Conservation (phyloP, 1,140 invertebrate genomes). For the Myzus persicae region DNA sequence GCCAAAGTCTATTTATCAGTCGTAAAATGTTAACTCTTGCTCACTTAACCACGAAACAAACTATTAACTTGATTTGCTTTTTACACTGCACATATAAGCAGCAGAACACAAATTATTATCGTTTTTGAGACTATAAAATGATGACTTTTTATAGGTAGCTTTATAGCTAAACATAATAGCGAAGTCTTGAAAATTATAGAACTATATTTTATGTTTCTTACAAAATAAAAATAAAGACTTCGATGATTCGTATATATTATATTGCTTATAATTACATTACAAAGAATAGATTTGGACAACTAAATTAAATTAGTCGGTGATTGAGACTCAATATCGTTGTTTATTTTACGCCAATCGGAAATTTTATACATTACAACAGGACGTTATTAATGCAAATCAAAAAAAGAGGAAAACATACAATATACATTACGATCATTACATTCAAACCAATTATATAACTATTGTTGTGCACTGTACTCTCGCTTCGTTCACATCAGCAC, state of each 20-base stretch:
- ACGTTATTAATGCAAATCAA: too few species aligned
- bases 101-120: background rate
- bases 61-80: slow-evolving; percentile 9
- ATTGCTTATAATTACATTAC: background rate
- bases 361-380: too few species aligned
- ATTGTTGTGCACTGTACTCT: background rate
- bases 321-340: background rate
- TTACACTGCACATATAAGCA: background rate
- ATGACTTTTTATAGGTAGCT: background rate
- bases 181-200: background rate
- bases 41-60: slow-evolving; percentile 26
- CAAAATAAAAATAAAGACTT: background rate
- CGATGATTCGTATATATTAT: background rate
- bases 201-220: background rate
- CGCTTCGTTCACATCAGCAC: background rate
- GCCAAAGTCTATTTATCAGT: slow-evolving; percentile 26
- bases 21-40: slow-evolving; percentile 39
- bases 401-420: too few species aligned
- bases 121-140: slow-evolving; percentile 18
- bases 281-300: background rate
- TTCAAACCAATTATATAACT: background rate
- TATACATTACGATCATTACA: too few species aligned
- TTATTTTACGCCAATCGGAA: too few species aligned
- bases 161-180: background rate
- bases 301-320: background rate